Conservation (phyloP, 2,888 invertebrate species). For the Dynastes tityus region DNA sequence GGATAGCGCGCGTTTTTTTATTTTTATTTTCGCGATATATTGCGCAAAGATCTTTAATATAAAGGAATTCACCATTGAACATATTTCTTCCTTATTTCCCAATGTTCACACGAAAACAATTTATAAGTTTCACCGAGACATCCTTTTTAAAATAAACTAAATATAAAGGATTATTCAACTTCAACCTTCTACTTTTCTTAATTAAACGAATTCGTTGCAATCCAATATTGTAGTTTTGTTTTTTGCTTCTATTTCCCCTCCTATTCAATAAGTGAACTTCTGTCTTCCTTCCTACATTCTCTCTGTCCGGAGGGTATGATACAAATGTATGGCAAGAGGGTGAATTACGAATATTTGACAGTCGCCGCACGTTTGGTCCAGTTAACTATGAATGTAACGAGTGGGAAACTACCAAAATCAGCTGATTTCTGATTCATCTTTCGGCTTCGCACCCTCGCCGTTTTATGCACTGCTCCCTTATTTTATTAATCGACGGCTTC, state of each 20-base stretch:
- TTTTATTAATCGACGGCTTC: constrained; percentile 53
- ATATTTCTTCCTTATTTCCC: too few species aligned
- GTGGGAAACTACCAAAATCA: constrained; percentile 62
- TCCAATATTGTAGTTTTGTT: neutral
- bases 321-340: constrained; percentile 43
- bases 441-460: constrained; percentile 51
- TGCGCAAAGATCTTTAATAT: neutral
- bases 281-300: neutral
- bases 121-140: too few species aligned
- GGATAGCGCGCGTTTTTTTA: constrained; percentile 1
- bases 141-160: too few species aligned
- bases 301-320: constrained; percentile 24
- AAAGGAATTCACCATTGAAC: neutral
- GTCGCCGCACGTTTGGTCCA: constrained; percentile 68
- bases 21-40: constrained; percentile 3
- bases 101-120: too few species aligned
- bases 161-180: too few species aligned
- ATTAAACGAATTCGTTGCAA: too few species aligned
- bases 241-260: constrained; percentile 47
- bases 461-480: constrained; percentile 53
- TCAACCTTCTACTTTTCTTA: too few species aligned
- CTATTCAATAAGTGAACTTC: constrained; percentile 28
- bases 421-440: constrained; percentile 66
- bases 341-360: constrained; percentile 62
- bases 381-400: constrained; percentile 62